Conservation (phyloP, 2,797 vertebrate species). For the Meda fulgida region DNA sequence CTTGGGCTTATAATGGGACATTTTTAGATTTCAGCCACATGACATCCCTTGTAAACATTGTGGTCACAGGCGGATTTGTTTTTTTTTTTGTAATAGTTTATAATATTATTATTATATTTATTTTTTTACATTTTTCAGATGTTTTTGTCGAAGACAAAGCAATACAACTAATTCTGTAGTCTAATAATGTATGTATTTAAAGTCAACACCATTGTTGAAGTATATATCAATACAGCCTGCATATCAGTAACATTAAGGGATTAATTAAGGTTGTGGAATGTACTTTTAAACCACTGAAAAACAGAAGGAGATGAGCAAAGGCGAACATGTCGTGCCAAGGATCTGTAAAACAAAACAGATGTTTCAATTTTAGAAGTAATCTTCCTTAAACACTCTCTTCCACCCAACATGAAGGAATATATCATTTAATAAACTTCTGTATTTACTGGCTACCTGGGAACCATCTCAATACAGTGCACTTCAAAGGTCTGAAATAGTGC, state of each 20-base stretch:
- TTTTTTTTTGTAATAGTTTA: not conserved
- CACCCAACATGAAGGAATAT: not conserved
- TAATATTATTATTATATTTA: not conserved
- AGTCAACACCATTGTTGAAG: not conserved
- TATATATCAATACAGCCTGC: not conserved
- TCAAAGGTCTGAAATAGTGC: not conserved
- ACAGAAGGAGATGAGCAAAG: constrained; percentile 37
- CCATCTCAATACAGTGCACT: not conserved
- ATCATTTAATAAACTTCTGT: constrained; percentile 28
- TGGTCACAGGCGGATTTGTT: not conserved
- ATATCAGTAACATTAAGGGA: not conserved
- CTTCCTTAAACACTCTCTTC: constrained; percentile 26
- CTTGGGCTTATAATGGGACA: not conserved
- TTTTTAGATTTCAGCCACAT: not conserved
- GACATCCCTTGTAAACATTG: not conserved
- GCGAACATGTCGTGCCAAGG: constrained; percentile 33
- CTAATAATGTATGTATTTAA: not conserved
- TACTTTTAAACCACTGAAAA: not conserved
- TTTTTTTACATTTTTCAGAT: not conserved
- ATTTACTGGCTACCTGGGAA: constrained; percentile 9
- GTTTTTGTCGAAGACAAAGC: not conserved
- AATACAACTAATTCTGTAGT: not conserved
- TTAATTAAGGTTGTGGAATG: not conserved
- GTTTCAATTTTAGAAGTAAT: constrained; percentile 44
- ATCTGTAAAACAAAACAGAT: constrained; percentile 54